Percentiles rank a stretch among this genome's conserved stretches.
These are phyloP conservation scores for Apus apus DNA, from an alignment of 2,113 vertebrate genomes.

Conservation along the genomic window DNA sequence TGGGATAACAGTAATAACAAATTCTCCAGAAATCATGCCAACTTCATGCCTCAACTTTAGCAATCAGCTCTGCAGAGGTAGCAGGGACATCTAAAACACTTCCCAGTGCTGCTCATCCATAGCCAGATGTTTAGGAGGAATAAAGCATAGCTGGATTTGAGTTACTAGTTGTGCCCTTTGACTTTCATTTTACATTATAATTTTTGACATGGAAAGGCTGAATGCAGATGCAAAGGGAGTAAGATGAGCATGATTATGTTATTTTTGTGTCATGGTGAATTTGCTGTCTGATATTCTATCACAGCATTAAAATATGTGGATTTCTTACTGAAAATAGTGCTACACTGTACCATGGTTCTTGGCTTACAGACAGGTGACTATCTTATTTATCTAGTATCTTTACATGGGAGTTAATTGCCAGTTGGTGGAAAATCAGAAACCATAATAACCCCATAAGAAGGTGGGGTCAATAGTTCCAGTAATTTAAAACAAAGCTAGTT, in stretches of 20 bases:
- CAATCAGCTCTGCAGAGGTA: background rate
- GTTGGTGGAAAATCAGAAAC: background rate
- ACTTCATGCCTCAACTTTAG: background rate
- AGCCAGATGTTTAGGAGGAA: background rate
- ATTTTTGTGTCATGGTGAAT: background rate
- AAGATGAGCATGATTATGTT: accelerated
- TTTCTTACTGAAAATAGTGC: background rate
- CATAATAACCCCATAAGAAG: background rate
- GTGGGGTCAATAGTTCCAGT: background rate
- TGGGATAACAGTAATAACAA: background rate
- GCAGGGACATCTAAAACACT: background rate
- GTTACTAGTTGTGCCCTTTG: background rate
- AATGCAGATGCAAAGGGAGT: background rate
- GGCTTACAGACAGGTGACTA: background rate
- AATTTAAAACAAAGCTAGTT: background rate
- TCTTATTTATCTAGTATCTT: background rate
- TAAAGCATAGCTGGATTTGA: background rate
- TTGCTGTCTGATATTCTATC: background rate
- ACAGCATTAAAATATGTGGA: background rate
- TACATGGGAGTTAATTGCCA: background rate
- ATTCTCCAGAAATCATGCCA: background rate
- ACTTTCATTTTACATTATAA: background rate
- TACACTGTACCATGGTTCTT: background rate
- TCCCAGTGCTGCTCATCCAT: background rate
- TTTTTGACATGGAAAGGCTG: background rate